Evolutionary conservation across 2,888 invertebrate species (phyloP), one percentile per base, ranked within the genome.

Genomic region (Heliconius ismenius): DNA sequence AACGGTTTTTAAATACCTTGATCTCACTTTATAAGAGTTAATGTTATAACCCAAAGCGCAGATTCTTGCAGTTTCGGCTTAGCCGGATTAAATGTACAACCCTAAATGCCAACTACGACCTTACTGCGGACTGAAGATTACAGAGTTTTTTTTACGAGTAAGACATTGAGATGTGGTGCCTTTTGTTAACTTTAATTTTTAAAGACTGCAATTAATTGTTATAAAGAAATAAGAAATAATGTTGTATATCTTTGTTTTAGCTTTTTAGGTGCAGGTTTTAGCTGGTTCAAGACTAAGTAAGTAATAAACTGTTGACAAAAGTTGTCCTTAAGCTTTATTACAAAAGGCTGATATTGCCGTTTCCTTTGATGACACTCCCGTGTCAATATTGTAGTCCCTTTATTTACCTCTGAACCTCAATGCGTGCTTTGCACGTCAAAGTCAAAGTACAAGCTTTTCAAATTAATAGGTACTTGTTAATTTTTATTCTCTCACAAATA

Each of bases 1-100:
- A 79, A 74, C 63, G 60, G 49, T 81, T 73, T 78, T 78, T 79
- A 81, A 81, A 80, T 70, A 68, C 65, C 76, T 79, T 79, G 89
- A 89, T 89, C 87, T 88, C 83, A 86, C 87, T 89, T 89, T 86
- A 84, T 85, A 87, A 88, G 89, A 90, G 87, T 90, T 90, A 88
- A 84, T 87, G 87, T 88, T 90, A 90, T 88, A 88, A 87, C 87
- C 82, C 84, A 81, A 86, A 84, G 84, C 82, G 76, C 67, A 74
- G 70, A 78, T 70, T 76, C 74, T 82, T 87, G 86, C 87, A 87
- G 77, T 79, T 79, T 81, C 79, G 78, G 76, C 76, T 75, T 73
- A 75, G 74, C 65, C 67, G 78, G 81, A 82, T 81, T 82, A 81
- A 81, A 80, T 81, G 81, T 81, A 80, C 81, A 81, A 83, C 82